Evolutionary conservation across 2,888 invertebrate species (phyloP), one percentile per base, ranked within the genome.

Genomic region (Empis stercorea): DNA sequence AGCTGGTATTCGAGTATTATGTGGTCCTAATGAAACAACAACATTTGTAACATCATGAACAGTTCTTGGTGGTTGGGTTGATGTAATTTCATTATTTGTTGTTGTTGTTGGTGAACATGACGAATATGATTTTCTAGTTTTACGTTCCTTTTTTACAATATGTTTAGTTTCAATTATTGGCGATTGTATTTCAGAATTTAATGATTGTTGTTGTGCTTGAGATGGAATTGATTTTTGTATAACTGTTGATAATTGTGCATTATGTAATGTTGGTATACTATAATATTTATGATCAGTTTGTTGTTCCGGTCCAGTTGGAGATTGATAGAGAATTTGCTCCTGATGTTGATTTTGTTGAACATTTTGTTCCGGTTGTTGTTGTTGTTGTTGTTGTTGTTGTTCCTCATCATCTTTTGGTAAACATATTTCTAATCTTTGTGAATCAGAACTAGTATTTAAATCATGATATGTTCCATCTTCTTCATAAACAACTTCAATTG

Each of bases 1-100:
- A 9, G 60, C 59, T 1, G 68, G 63, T 14, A 74, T 61, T 37
- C 57, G 54, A 0, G 73, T 73, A 30, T 63, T 61, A 34, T 71
- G 66, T 11, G 62, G 61, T 1, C 74, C 73, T 48, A 74, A 62
- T 17, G 63, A 56, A 1, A 65, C 56, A n/a, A 17, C 39, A 40
- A 40, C 20, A 9, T 40, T 40, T 36, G 14, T 9, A 9, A 20
- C 9, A n/a, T 27, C 14, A 23, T 27, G n/a, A 10, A 10, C n/a
- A 23, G 14, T 40, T n/a, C 20, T 4, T 40, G n/a, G n/a, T 40
- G 9, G 16, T 13, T 39, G 40, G 3, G 7, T 1, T 5, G 14
- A 20, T 40, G 39, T n/a, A 11, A 40, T 23, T 23, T 17, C 17
- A 27, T n/a, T 40, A 23, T n/a, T 23, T n/a, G 39, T 11, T 10